These are phyloP conservation scores for Trogon surrucura DNA, from an alignment of 2,113 vertebrate genomes.

Conservation along the genomic window DNA sequence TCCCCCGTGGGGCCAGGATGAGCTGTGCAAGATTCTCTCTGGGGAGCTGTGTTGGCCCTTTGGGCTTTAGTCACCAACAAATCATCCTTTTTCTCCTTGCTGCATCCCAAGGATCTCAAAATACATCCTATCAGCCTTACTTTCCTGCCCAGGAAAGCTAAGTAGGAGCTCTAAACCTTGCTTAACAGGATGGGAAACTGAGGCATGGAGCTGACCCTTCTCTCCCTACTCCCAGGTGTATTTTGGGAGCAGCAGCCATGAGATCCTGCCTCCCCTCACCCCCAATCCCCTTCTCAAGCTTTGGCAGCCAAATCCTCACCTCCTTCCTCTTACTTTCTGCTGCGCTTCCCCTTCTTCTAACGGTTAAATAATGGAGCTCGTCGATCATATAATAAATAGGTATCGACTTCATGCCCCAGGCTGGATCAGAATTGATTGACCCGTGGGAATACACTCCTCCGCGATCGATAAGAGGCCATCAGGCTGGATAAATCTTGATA, in stretches of 20 bases:
- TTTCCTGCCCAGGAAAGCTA: background rate
- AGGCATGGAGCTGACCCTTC: background rate
- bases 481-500: slow-evolving; percentile 78
- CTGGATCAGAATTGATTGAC: slow-evolving; percentile 76
- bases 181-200: background rate
- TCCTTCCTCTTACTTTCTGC: background rate
- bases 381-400: slow-evolving; percentile 81
- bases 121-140: background rate
- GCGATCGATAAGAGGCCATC: slow-evolving; percentile 67
- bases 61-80: background rate
- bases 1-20: rapidly evolving
- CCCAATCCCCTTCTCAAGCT: rapidly evolving
- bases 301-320: background rate
- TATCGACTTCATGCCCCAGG: slow-evolving; percentile 75
- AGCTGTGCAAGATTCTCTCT: background rate
- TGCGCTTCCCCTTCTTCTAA: background rate
- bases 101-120: background rate
- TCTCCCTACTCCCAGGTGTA: rapidly evolving
- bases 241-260: background rate
- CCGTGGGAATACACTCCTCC: slow-evolving; percentile 56
- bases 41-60: background rate
- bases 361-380: slow-evolving; percentile 59
- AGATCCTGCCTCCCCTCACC: background rate
- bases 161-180: background rate
- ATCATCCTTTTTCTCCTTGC: background rate